A percentile compares a stretch with the other conserved stretches of the same genome.
phyloP scores from a whole-genome alignment of 2,888 invertebrate genomes.

The Rhodophaea formosa region DNA sequence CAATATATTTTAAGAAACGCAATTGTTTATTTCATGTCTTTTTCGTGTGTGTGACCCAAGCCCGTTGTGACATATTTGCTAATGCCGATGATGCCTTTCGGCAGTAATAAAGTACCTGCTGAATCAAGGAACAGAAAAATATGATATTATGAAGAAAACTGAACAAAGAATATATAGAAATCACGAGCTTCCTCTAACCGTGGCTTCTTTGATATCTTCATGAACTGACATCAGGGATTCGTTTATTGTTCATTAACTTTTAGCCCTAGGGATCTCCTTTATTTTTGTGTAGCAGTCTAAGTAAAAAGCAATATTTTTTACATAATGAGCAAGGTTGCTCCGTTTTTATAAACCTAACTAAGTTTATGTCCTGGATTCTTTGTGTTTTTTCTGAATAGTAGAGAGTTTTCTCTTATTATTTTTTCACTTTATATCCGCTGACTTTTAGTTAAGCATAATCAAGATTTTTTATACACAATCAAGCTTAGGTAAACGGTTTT shows the following conservation, averaged over 20 bases:
- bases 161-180: neutral
- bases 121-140: no score
- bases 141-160: no score
- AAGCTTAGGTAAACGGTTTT: no score
- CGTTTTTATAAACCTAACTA: neutral
- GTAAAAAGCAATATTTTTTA: neutral
- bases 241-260: conserved; percentile 19
- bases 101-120: no score
- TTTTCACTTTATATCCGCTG: neutral
- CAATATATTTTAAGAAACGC: no score
- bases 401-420: neutral
- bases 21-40: no score
- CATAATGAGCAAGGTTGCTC: conserved; percentile 1
- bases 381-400: neutral
- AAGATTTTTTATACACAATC: no score
- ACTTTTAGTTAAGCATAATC: neutral
- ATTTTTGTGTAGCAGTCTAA: conserved; percentile 1
- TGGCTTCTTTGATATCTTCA: conserved; percentile 5
- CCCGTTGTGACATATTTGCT: no score
- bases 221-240: conserved; percentile 2
- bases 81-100: no score
- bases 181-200: neutral
- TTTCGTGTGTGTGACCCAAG: no score
- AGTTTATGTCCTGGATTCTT: neutral
- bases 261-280: conserved; percentile 12